A percentile compares a stretch with the other conserved stretches of the same genome.
Evolutionary conservation across 1,140 invertebrate genomes (phyloP).

Genomic region (fruit fly (Drosophila melanogaster)): DNA sequence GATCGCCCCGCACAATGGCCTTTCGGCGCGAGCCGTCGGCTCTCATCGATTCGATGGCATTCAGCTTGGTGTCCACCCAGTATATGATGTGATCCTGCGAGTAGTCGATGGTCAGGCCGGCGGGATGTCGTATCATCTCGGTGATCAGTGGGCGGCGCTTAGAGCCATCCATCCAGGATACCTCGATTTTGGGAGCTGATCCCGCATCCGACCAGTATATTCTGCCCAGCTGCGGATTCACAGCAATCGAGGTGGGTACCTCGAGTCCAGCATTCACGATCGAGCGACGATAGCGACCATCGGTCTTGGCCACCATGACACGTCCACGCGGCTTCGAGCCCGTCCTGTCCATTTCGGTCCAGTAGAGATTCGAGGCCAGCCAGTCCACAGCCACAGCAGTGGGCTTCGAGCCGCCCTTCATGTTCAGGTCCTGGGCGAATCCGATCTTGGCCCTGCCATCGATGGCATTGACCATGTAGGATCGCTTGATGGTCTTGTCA

Average conservation of each 20-base stretch:
- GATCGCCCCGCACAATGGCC: conserved; percentile 89
- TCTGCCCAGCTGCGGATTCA: conserved; percentile 93
- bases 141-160: conserved; percentile 92
- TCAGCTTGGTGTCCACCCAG: conserved; percentile 98
- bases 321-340: conserved; percentile 90
- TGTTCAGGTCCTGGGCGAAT: conserved; percentile 94
- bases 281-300: conserved; percentile 94
- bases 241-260: conserved; percentile 92
- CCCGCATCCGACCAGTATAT: conserved; percentile 97
- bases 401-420: conserved; percentile 92
- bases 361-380: conserved; percentile 96
- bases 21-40: conserved; percentile 92
- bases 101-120: conserved; percentile 95
- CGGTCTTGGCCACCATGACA: conserved; percentile 94
- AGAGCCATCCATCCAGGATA: conserved; percentile 97
- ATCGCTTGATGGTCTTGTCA: conserved; percentile 95
- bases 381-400: conserved; percentile 95
- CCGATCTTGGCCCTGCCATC: conserved; percentile 91
- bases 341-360: conserved; percentile 94
- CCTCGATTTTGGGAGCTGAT: conserved; percentile 93
- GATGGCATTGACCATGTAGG: conserved; percentile 93
- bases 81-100: conserved; percentile 95
- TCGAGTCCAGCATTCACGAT: conserved; percentile 90
- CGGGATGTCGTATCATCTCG: conserved; percentile 92
- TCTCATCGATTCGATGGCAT: conserved; percentile 95